phyloP scores from a whole-genome alignment of 2,797 vertebrate genomes.

The Tiaroga cobitis region DNA sequence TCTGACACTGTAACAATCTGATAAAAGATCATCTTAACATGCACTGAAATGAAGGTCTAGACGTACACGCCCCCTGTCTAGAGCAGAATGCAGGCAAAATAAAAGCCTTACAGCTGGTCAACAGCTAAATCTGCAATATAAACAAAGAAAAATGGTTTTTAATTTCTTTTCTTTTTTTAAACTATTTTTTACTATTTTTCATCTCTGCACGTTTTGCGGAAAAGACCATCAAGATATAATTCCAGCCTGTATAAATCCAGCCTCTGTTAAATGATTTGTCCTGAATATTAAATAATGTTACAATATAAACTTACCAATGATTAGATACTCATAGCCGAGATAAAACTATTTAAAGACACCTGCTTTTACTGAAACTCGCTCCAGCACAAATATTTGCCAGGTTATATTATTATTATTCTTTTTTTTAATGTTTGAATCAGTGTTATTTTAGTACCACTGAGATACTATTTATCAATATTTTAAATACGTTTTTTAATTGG shows the following conservation, averaged over 20 bases:
- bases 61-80: constrained; percentile 30
- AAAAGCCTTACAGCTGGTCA: constrained; percentile 8
- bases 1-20: neutral
- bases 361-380: constrained; percentile 4
- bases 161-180: neutral
- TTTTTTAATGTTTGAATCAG: too few species aligned
- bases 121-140: neutral
- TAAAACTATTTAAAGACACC: neutral
- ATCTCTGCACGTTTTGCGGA: neutral
- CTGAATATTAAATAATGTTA: neutral
- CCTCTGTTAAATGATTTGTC: neutral
- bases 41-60: neutral
- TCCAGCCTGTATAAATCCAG: neutral
- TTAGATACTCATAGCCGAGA: neutral
- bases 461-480: neutral
- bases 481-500: neutral
- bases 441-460: neutral
- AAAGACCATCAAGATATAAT: neutral
- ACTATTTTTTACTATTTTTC: too few species aligned
- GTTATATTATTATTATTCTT: neutral
- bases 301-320: neutral
- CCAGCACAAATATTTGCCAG: neutral
- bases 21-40: neutral
- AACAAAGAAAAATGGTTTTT: neutral
- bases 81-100: constrained; percentile 24